Conservation (phyloP, 2,113 vertebrate genomes). For the Mastomys coucha region DNA sequence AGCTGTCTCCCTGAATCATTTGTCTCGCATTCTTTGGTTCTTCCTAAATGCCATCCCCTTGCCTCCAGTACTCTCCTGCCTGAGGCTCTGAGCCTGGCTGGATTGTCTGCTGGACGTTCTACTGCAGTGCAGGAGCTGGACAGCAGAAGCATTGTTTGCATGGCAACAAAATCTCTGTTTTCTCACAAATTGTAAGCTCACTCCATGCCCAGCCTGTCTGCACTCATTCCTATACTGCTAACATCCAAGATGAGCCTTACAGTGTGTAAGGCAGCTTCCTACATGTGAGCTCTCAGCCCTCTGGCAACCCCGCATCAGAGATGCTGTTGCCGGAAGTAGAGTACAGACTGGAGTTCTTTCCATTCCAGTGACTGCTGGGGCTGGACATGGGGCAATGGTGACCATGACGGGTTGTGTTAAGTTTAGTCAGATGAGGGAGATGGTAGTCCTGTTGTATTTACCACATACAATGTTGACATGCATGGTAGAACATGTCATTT, state of each 20-base stretch:
- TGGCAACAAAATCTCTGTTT: neutral
- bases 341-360: neutral
- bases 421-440: neutral
- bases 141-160: neutral
- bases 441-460: neutral
- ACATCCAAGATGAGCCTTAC: neutral
- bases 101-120: neutral
- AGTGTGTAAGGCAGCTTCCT: neutral
- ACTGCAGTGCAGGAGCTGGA: too few relatives aligned
- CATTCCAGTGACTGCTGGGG: neutral
- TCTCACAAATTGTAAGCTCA: neutral
- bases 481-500: neutral
- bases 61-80: neutral
- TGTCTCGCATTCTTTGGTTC: neutral
- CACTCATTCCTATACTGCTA: neutral
- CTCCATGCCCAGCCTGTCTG: neutral
- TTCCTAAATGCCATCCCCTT: neutral
- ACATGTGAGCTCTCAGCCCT: neutral
- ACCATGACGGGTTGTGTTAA: neutral
- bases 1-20: neutral
- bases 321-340: conserved; percentile 10
- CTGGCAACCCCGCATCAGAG: neutral
- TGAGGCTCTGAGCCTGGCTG: neutral
- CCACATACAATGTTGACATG: neutral
- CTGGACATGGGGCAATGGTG: neutral